A percentile compares a stretch with the other conserved stretches of the same genome.
Conservation (phyloP, 2,113 vertebrate species). For the Mirounga angustirostris region DNA sequence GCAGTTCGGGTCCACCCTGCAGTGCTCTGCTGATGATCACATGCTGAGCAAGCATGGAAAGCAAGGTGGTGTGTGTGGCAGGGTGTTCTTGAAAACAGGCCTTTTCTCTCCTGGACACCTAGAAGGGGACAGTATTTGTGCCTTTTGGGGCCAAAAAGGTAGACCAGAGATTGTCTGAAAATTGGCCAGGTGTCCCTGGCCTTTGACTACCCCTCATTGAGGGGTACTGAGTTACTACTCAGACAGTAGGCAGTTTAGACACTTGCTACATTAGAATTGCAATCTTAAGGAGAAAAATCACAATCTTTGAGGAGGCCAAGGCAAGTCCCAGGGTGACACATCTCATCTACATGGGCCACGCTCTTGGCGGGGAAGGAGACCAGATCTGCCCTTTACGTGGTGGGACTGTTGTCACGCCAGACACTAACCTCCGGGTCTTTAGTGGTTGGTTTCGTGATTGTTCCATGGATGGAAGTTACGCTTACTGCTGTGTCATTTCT, state of each 20-base stretch:
- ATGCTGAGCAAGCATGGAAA: neutral
- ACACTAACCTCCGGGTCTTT: neutral
- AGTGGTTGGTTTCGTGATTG: neutral
- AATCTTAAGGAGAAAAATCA: neutral
- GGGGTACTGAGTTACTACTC: neutral
- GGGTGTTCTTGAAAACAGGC: neutral
- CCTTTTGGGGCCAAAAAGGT: neutral
- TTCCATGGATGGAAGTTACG: neutral
- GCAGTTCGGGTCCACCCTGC: too few relatives aligned
- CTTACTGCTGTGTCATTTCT: neutral
- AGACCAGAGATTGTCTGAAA: neutral
- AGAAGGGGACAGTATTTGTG: neutral
- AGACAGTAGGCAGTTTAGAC: neutral
- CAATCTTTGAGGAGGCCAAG: neutral
- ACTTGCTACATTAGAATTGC: neutral
- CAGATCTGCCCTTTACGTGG: neutral
- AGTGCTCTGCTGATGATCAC: rapidly evolving
- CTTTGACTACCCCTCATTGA: neutral
- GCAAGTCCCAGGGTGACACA: neutral
- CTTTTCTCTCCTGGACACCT: rapidly evolving
- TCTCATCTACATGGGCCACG: rapidly evolving
- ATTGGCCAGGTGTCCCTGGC: neutral
- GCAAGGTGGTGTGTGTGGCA: rapidly evolving
- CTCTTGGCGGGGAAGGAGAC: neutral
- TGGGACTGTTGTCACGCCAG: rapidly evolving